Evolutionary conservation across 2,797 vertebrate genomes (phyloP).

Genomic region (Typhlichthys subterraneus): DNA sequence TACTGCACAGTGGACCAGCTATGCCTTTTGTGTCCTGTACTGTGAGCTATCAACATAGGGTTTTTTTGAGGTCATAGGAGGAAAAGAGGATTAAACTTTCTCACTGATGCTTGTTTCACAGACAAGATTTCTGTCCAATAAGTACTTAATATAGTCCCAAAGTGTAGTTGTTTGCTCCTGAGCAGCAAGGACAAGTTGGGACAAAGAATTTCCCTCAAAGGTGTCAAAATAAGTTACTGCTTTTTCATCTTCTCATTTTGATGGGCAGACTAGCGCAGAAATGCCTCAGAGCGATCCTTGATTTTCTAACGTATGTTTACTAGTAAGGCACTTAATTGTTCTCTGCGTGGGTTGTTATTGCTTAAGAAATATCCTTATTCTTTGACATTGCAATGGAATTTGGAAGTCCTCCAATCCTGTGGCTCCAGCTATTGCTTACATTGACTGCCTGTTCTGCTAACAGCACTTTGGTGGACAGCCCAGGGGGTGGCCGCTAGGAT

Average conservation of each 20-base stretch:
- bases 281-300: background rate
- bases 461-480: background rate
- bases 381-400: conserved; percentile 11
- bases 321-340: conserved; percentile 2
- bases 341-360: background rate
- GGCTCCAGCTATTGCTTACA: conserved; percentile 26
- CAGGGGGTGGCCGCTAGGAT: conserved; percentile 51
- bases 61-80: conserved; percentile 71
- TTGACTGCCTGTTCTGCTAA: conserved; percentile 19
- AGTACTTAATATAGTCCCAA: conserved; percentile 29
- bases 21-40: conserved; percentile 49
- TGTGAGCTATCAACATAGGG: conserved; percentile 66
- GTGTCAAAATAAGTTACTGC: background rate
- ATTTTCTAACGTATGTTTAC: background rate
- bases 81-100: conserved; percentile 78
- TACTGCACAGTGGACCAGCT: conserved; percentile 35
- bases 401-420: conserved; percentile 5
- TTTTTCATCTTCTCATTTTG: background rate
- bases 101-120: conserved; percentile 77
- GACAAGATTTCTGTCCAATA: conserved; percentile 66
- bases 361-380: background rate
- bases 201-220: conserved; percentile 13
- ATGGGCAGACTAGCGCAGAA: background rate
- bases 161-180: conserved; percentile 53
- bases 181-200: conserved; percentile 25